A percentile compares a stretch with the other conserved stretches of the same genome.
Conservation (phyloP, 2,797 vertebrate species). For the Petrocephalus sullivani region DNA sequence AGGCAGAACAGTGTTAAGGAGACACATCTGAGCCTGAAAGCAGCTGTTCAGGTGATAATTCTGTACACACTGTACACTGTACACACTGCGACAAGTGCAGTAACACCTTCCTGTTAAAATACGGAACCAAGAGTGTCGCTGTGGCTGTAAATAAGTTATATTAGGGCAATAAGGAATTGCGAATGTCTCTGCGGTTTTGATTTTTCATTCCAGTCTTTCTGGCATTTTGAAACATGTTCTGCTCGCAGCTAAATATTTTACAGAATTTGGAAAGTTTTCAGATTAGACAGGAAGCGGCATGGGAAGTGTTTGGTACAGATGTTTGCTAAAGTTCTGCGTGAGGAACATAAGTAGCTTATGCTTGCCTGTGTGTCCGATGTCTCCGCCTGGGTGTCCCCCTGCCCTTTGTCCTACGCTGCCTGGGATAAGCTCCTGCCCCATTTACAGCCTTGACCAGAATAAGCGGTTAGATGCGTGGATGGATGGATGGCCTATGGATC, state of each 20-base stretch:
- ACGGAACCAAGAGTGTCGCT: background rate
- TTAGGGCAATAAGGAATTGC: conserved; percentile 1
- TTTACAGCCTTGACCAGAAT: background rate
- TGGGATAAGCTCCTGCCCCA: background rate
- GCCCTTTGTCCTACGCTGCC: background rate
- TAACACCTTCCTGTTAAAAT: background rate
- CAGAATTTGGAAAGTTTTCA: background rate
- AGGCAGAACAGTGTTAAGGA: background rate
- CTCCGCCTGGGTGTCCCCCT: background rate
- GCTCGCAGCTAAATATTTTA: too few species aligned
- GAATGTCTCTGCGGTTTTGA: background rate
- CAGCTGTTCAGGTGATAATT: background rate
- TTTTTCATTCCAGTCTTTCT: background rate
- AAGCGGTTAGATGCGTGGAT: background rate
- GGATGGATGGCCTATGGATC: background rate
- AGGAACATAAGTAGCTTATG: background rate
- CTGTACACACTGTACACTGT: too few species aligned
- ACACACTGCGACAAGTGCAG: background rate
- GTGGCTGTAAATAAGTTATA: background rate
- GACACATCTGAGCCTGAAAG: background rate
- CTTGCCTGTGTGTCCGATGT: background rate
- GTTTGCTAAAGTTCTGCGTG: background rate
- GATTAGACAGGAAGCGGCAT: background rate
- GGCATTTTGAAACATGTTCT: background rate
- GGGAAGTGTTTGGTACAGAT: background rate